These are phyloP conservation scores for Scaptomyza polygonia DNA, from an alignment of 2,888 invertebrate genomes.

Conservation along the genomic window DNA sequence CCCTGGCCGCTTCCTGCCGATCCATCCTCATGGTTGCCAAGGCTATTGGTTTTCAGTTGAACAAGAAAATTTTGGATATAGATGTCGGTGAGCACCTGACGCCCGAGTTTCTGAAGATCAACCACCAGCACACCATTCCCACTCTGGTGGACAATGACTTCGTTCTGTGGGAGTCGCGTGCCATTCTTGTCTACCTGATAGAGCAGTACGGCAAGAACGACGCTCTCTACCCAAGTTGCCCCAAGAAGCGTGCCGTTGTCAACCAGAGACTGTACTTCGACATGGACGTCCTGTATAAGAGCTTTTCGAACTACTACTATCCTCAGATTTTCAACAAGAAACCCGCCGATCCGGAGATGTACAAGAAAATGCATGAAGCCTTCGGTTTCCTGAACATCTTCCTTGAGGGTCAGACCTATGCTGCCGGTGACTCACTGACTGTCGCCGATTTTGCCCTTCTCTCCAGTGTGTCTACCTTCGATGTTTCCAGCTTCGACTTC, in stretches of 20 bases:
- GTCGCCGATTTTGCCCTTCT: conserved; percentile 91
- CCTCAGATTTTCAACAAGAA: conserved; percentile 87
- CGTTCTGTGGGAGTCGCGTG: conserved; percentile 92
- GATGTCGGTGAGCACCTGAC: conserved; percentile 88
- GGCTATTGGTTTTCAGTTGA: conserved; percentile 88
- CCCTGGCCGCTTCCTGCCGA: conserved; percentile 88
- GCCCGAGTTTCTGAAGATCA: conserved; percentile 90
- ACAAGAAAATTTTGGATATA: conserved; percentile 87
- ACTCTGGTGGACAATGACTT: conserved; percentile 93
- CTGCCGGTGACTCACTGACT: conserved; percentile 90
- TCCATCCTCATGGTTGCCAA: conserved; percentile 88
- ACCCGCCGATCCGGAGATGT: conserved; percentile 88
- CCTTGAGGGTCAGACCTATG: conserved; percentile 89
- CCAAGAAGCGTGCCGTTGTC: conserved; percentile 90
- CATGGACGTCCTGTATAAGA: conserved; percentile 89
- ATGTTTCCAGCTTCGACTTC: conserved; percentile 88
- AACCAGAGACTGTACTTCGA: conserved; percentile 93
- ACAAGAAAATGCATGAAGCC: conserved; percentile 88
- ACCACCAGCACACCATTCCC: conserved; percentile 94
- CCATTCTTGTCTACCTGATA: conserved; percentile 91
- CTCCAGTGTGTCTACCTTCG: conserved; percentile 89
- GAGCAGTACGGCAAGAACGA: conserved; percentile 92
- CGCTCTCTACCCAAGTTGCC: conserved; percentile 90
- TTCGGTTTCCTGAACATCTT: conserved; percentile 89
- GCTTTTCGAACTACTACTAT: conserved; percentile 89